Conservation (phyloP, 2,113 vertebrate species). For the Neolamprologus ventralis region DNA sequence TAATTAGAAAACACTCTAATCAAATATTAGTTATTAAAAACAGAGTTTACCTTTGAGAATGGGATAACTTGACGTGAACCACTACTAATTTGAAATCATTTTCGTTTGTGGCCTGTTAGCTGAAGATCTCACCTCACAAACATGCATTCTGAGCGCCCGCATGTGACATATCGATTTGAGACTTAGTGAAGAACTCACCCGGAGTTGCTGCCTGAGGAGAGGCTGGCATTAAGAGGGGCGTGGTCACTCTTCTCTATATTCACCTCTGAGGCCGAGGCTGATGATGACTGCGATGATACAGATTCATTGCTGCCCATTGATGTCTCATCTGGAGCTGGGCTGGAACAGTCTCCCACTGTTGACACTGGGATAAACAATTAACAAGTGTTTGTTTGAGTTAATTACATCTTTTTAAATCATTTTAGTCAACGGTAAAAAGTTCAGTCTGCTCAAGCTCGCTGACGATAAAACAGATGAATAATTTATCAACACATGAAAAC, state of each 20-base stretch:
- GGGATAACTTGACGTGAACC: neutral
- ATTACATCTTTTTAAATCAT: neutral
- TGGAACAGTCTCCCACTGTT: slow-evolving; percentile 63
- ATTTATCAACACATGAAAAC: slow-evolving; percentile 20
- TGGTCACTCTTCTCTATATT: slow-evolving; percentile 70
- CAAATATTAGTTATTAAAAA: neutral
- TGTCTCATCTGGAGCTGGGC: slow-evolving; percentile 74
- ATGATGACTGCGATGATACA: slow-evolving; percentile 87
- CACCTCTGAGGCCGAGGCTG: slow-evolving; percentile 66
- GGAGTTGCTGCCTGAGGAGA: slow-evolving; percentile 62
- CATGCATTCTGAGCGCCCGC: neutral
- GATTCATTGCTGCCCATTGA: slow-evolving; percentile 87
- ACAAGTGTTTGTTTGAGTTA: neutral
- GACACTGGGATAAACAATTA: neutral
- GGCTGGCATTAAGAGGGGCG: slow-evolving; percentile 53
- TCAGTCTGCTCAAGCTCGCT: neutral
- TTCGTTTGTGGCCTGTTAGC: neutral
- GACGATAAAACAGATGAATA: slow-evolving; percentile 18
- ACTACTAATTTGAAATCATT: neutral
- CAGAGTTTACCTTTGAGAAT: neutral
- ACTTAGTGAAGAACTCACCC: slow-evolving; percentile 43
- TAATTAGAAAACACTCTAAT: neutral
- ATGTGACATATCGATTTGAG: neutral
- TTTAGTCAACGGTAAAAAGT: neutral
- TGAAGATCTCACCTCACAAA: neutral